Percentiles rank a stretch among this genome's conserved stretches.
Evolutionary conservation across 2,888 invertebrate genomes (phyloP).

Genomic region (Pinctada fucata): DNA sequence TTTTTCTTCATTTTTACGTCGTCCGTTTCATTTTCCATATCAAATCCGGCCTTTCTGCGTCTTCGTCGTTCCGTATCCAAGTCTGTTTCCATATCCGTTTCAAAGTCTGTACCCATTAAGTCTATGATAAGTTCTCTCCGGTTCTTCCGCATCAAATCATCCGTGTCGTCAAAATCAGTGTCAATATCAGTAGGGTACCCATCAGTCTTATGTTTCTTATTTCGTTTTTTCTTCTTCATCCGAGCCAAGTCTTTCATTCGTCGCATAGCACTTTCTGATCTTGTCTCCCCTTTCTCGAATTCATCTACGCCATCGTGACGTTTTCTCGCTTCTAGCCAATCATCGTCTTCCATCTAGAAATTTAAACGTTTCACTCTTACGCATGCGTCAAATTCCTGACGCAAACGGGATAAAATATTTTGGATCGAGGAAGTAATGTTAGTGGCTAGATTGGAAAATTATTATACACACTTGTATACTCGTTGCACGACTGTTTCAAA

Average conservation of each 20-base stretch:
- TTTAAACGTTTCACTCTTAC: background rate
- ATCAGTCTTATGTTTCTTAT: constrained; percentile 14
- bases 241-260: constrained; percentile 34
- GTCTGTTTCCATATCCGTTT: background rate
- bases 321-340: constrained; percentile 51
- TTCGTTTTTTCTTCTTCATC: constrained; percentile 25
- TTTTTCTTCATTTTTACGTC: constrained; percentile 19
- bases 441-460: no score
- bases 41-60: constrained; percentile 6
- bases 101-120: constrained; percentile 25
- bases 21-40: constrained; percentile 23
- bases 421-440: no score
- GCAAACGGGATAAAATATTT: background rate
- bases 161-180: constrained; percentile 1
- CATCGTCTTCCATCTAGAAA: constrained; percentile 32
- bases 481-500: no score
- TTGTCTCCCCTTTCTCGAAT: constrained; percentile 42
- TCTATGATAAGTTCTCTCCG: constrained; percentile 23
- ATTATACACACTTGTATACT: background rate
- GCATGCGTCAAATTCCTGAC: background rate
- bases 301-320: constrained; percentile 52
- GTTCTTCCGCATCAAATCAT: constrained; percentile 3
- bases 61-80: background rate
- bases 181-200: constrained; percentile 8
- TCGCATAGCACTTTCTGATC: constrained; percentile 20